A percentile compares a stretch with the other conserved stretches of the same genome.
phyloP scores from a whole-genome alignment of 2,113 vertebrate genomes.

The Vidua macroura region DNA sequence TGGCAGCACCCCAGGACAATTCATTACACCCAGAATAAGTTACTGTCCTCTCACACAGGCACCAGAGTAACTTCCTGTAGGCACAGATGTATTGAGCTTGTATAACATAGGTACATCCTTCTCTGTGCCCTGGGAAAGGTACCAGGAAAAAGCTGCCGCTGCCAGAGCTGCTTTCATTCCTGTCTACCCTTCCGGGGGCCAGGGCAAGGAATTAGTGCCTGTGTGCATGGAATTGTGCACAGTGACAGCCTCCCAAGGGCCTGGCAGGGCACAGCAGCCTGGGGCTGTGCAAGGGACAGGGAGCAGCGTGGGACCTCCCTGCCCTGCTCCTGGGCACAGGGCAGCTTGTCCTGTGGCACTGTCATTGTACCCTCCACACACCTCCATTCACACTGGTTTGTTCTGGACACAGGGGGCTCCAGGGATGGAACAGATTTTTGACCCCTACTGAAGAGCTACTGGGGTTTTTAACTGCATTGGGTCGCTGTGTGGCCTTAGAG shows the following conservation, averaged over 20 bases:
- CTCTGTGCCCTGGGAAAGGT: neutral
- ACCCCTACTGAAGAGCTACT: neutral
- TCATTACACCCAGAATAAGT: constrained; percentile 45
- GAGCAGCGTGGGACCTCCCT: neutral
- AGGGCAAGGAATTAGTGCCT: neutral
- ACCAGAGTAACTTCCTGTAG: constrained; percentile 35
- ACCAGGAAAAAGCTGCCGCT: neutral
- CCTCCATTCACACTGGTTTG: neutral
- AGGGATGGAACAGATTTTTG: neutral
- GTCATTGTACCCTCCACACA: neutral
- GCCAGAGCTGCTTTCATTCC: neutral
- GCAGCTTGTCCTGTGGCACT: neutral
- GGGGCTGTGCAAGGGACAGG: neutral
- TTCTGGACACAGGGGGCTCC: neutral
- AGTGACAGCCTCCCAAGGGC: fast-evolving
- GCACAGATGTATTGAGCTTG: neutral
- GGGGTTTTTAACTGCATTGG: neutral
- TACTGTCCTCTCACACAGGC: constrained; percentile 21
- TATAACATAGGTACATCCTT: neutral
- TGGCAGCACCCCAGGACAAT: constrained; percentile 36
- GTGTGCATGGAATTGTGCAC: fast-evolving
- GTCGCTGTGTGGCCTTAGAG: fast-evolving
- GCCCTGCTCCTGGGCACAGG: neutral
- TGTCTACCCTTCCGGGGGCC: neutral
- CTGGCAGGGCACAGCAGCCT: neutral